A percentile compares a stretch with the other conserved stretches of the same genome.
phyloP scores from a whole-genome alignment of 2,113 vertebrate species.

The Rhinoptilus africanus region DNA sequence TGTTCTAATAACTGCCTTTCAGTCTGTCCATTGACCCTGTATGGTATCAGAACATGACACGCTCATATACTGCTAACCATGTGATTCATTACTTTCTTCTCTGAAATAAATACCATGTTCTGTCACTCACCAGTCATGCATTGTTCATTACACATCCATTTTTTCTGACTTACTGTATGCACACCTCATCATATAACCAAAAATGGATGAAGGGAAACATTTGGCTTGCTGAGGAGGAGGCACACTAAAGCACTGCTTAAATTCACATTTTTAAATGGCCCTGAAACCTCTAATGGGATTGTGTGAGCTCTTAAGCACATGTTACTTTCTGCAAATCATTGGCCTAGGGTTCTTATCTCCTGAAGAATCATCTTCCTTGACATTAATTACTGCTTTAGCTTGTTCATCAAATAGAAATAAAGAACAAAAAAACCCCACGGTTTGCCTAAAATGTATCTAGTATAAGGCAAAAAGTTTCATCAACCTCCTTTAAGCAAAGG shows the following conservation, averaged over 20 bases:
- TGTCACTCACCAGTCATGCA: background rate
- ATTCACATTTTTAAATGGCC: background rate
- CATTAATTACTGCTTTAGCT: background rate
- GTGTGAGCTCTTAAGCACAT: background rate
- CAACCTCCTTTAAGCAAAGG: background rate
- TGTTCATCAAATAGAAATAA: background rate
- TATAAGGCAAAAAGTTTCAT: background rate
- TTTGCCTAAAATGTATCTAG: background rate
- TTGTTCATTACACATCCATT: background rate
- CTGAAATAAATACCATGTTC: background rate
- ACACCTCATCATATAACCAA: background rate
- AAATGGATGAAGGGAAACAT: background rate
- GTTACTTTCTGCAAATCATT: background rate
- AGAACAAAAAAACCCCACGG: background rate
- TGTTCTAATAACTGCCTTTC: background rate
- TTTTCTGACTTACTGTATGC: background rate
- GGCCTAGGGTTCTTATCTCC: background rate
- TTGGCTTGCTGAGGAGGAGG: background rate
- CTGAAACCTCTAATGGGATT: background rate
- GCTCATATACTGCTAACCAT: background rate
- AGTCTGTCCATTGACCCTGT: background rate
- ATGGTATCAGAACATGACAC: rapidly evolving
- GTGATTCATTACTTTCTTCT: background rate
- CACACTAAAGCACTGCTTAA: background rate
- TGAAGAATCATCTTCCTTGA: background rate